phyloP scores from a whole-genome alignment of 1,140 invertebrate species.

The Ips nitidus region DNA sequence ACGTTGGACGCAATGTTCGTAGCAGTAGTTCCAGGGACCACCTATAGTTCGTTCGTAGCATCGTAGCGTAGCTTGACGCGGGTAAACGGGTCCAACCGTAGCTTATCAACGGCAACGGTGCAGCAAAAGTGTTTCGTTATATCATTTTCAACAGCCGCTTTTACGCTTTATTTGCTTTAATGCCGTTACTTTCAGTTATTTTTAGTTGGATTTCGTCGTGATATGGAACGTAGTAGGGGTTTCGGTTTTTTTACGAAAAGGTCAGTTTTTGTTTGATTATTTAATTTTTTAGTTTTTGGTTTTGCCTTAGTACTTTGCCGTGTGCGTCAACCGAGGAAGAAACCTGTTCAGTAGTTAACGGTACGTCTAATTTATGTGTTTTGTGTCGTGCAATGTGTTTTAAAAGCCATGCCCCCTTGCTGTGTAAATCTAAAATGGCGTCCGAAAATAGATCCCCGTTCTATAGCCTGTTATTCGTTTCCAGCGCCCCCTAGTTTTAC shows the following conservation, averaged over 20 bases:
- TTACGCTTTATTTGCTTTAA: constrained; percentile 31
- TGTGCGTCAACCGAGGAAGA: constrained; percentile 8
- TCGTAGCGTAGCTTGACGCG: too few species aligned
- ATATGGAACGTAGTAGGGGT: constrained; percentile 51
- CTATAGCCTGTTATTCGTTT: neutral
- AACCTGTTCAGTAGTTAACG: constrained; percentile 8
- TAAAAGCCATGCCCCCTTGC: neutral
- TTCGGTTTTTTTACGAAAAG: constrained; percentile 54
- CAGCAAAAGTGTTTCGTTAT: too few species aligned
- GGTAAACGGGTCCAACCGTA: too few species aligned
- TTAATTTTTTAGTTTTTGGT: constrained; percentile 34
- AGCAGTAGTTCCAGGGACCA: constrained; percentile 5
- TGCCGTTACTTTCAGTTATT: constrained; percentile 41
- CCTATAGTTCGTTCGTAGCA: neutral
- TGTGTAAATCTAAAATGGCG: constrained; percentile 24
- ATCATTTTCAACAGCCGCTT: too few species aligned
- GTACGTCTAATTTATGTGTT: constrained; percentile 32
- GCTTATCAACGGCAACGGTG: too few species aligned
- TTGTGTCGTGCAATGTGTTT: constrained; percentile 21
- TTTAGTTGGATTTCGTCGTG: constrained; percentile 43
- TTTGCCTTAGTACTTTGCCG: constrained; percentile 23
- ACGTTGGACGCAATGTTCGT: neutral
- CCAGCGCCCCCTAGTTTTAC: neutral
- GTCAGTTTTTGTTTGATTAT: constrained; percentile 49
- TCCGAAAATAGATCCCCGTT: constrained; percentile 1